Percentiles rank a stretch among this genome's conserved stretches.
These are phyloP conservation scores for Mycteria americana DNA, from an alignment of 2,797 vertebrate genomes.

Conservation along the genomic window DNA sequence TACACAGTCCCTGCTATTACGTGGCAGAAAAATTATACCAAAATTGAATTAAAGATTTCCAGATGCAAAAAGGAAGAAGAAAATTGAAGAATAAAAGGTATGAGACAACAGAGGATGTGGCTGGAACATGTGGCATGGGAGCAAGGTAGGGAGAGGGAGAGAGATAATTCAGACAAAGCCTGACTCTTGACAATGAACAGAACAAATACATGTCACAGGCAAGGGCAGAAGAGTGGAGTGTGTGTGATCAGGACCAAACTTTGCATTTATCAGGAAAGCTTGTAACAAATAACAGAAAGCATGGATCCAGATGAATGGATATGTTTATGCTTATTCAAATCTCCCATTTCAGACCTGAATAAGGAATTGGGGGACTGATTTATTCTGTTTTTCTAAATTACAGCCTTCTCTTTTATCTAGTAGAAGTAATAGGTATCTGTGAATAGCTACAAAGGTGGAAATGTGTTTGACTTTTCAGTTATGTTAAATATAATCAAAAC, in stretches of 20 bases:
- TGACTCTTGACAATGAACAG: not conserved
- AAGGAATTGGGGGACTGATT: not conserved
- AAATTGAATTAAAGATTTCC: not conserved
- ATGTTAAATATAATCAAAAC: not conserved
- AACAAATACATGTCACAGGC: not conserved
- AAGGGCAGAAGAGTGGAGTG: not conserved
- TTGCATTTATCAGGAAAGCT: not conserved
- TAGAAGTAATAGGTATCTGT: not conserved
- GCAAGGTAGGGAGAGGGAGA: not conserved
- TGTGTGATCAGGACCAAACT: not conserved
- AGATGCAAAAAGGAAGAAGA: not conserved
- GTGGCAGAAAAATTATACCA: not conserved
- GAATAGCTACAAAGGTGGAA: not conserved
- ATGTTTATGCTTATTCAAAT: not conserved
- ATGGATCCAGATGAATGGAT: not conserved
- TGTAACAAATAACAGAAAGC: not conserved
- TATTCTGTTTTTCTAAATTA: not conserved
- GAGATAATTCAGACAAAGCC: not conserved
- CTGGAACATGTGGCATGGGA: not conserved
- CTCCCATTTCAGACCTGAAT: not conserved
- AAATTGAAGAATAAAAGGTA: not conserved
- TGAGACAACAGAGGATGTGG: not conserved
- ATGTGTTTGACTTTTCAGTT: not conserved
- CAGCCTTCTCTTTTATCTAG: not conserved
- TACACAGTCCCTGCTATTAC: not conserved